Evolutionary conservation across 2,888 invertebrate species (phyloP).

Genomic region (Hoplodrina ambigua): DNA sequence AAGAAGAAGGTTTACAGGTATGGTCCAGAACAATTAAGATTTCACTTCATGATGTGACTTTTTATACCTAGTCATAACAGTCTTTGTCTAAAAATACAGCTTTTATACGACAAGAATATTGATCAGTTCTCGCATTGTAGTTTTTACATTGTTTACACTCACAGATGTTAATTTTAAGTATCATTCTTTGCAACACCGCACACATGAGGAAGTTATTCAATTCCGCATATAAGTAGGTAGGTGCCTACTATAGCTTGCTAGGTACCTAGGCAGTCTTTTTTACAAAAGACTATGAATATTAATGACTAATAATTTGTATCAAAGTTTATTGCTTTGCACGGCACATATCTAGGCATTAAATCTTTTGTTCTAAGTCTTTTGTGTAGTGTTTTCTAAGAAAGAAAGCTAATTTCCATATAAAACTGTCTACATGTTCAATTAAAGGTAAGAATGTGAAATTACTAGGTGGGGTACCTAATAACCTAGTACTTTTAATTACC

Average conservation of each 20-base stretch:
- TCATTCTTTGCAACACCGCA: constrained; percentile 24
- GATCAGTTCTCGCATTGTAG: constrained; percentile 7
- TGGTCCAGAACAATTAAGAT: no score
- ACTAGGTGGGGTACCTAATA: background rate
- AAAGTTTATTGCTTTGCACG: constrained; percentile 17
- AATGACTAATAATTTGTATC: constrained; percentile 27
- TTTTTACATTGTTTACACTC: constrained; percentile 10
- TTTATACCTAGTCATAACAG: no score
- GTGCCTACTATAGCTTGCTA: background rate
- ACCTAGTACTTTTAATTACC: background rate
- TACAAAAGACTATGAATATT: constrained; percentile 31
- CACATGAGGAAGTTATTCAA: constrained; percentile 20
- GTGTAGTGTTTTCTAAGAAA: constrained; percentile 7
- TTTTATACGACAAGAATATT: constrained; percentile 11
- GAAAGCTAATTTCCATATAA: constrained; percentile 11
- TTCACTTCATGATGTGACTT: no score
- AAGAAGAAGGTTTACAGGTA: no score
- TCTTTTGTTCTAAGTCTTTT: constrained; percentile 18
- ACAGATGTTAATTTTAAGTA: constrained; percentile 23
- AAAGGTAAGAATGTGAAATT: background rate
- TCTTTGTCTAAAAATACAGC: no score
- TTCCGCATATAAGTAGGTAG: constrained; percentile 24
- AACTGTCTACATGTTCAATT: constrained; percentile 9
- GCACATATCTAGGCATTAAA: background rate
- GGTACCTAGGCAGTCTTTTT: constrained; percentile 16